Evolutionary conservation across 1,140 invertebrate species (phyloP).

Genomic region (Brachionus rotundiformis): DNA sequence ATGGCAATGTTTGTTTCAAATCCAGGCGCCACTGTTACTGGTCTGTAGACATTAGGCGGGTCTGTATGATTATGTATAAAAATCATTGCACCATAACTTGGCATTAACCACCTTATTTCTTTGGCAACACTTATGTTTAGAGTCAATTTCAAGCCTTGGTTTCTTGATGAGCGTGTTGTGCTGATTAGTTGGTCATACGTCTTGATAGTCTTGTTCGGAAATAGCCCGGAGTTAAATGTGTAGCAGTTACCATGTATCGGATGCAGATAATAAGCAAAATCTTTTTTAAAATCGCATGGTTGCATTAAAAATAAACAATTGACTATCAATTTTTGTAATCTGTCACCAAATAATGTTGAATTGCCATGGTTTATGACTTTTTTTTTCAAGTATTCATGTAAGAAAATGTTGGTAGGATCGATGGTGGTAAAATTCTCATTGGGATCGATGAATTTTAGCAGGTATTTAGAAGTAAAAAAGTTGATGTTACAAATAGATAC

Average conservation of each 20-base stretch:
- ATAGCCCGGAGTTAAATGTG: not conserved
- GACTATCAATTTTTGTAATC: not conserved
- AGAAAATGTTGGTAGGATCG: not conserved
- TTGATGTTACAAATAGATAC: conserved; percentile 22
- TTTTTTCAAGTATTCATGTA: not conserved
- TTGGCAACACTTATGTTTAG: not conserved
- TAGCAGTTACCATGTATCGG: conserved; percentile 21
- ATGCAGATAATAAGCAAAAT: not conserved
- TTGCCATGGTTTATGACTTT: not conserved
- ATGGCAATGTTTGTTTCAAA: not conserved
- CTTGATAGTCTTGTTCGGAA: not conserved
- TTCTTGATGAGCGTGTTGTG: not conserved
- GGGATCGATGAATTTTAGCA: not conserved
- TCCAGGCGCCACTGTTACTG: not conserved
- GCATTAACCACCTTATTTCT: not conserved
- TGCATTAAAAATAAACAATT: not conserved
- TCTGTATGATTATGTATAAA: conserved; percentile 2
- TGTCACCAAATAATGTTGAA: not conserved
- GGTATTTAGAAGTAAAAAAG: not conserved
- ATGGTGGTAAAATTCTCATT: not conserved
- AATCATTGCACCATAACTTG: not conserved
- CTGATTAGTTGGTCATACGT: not conserved
- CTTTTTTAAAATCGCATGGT: not conserved
- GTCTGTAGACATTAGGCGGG: not conserved
- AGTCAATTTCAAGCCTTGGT: not conserved